Evolutionary conservation across 2,113 vertebrate genomes (phyloP), one percentile per base, ranked within the genome.

Genomic region (Mixornis gularis): DNA sequence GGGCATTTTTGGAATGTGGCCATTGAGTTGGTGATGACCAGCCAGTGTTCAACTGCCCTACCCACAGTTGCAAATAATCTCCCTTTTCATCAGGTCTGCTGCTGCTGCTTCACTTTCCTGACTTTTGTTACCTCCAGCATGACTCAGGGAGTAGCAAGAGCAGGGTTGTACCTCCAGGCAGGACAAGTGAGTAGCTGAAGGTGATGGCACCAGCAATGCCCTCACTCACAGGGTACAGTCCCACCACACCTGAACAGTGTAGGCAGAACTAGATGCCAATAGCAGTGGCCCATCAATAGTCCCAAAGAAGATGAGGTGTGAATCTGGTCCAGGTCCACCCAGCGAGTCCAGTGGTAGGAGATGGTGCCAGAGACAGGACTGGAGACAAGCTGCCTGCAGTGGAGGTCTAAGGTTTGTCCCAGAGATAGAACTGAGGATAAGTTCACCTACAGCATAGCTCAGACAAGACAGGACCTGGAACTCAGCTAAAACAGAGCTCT

Each of bases 331-430:
- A n/a, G 25, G 29, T 70, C 48, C 34, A 53, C 20, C 4, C n/a
- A 83, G 12, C 0, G 1, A 69, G 30, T 49, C 29, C 21, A 60
- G 56, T 0, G 0, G 9, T 55, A 52, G 40, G 16, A 74, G n/a
- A 7, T 48, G 44, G 40, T 91, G 46, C 19, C 36, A 56, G 62
- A 87, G 56, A 38, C 34, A 46, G 64, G 55, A 53, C 34, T 74
- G 34, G 41, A 80, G 43, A 66, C 21, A 51, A 36, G n/a, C 49
- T 87, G 48, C 53, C 36, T 51, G 7, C 36, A 56, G 21, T 55
- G 40, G 30, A 74, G 56, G 40, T 85, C 48, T 60, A 1, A 32
- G 20, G 6, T 74, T 87, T 89, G 53, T 71, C 74, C 30, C 60
- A 78, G 70, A 79, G 18, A 30, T 34, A 56, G 6, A 3, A 43